These are phyloP conservation scores for Falcaria lacertinaria DNA, from an alignment of 2,888 invertebrate species.

Conservation along the genomic window DNA sequence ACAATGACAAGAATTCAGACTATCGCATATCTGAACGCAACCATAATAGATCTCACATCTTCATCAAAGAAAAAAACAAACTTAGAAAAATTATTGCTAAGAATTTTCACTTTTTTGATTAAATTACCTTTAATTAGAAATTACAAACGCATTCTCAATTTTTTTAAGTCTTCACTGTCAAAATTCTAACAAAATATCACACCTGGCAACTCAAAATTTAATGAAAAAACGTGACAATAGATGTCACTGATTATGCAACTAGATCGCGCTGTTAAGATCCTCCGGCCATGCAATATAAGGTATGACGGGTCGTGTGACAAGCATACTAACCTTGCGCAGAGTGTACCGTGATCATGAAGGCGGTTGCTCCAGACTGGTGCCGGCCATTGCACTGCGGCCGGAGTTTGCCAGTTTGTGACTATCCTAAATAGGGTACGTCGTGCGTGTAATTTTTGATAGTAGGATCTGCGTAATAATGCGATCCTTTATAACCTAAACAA, in stretches of 20 bases:
- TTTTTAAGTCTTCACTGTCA: no score
- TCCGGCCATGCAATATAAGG: slow-evolving; percentile 33
- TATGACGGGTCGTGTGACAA: fast-evolving
- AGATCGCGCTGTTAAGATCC: slow-evolving; percentile 51
- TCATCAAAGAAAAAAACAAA: no score
- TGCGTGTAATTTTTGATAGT: slow-evolving; percentile 82
- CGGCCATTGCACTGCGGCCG: slow-evolving; percentile 83
- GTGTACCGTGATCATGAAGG: slow-evolving; percentile 85
- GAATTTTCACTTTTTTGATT: no score
- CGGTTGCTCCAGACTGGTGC: slow-evolving; percentile 82
- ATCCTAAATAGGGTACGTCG: slow-evolving; percentile 78
- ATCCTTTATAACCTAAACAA: slow-evolving; percentile 54
- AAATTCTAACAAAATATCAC: not conserved
- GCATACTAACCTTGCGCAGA: slow-evolving; percentile 87
- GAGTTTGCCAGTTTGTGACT: slow-evolving; percentile 81
- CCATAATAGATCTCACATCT: no score
- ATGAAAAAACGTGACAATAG: slow-evolving; percentile 31
- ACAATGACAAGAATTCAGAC: no score
- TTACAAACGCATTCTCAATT: no score
- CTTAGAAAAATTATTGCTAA: no score
- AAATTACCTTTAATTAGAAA: no score
- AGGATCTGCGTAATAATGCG: slow-evolving; percentile 80
- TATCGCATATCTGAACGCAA: no score
- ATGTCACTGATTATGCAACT: slow-evolving; percentile 51
- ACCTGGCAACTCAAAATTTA: slow-evolving; percentile 6